Percentiles rank a stretch among this genome's conserved stretches.
phyloP scores from a whole-genome alignment of 2,797 vertebrate species.

The Enteromius trimaculatus region DNA sequence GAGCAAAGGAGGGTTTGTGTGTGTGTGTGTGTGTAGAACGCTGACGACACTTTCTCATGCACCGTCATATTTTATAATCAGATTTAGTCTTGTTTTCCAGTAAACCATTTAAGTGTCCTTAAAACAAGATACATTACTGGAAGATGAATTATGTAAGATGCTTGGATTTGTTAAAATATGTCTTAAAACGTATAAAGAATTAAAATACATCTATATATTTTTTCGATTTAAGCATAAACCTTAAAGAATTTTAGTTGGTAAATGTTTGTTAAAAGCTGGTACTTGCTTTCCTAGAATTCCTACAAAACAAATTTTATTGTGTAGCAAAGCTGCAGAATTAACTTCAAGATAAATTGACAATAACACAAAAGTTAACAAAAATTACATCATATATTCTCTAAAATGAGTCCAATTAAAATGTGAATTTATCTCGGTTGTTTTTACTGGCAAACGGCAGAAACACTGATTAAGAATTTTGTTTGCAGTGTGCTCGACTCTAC shows the following conservation, averaged over 20 bases:
- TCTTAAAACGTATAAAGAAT: not conserved
- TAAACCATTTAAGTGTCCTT: not conserved
- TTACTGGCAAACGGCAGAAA: not conserved
- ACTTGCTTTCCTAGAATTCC: not conserved
- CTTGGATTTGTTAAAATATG: not conserved
- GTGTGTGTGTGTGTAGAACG: conserved; percentile 51
- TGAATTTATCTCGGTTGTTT: not conserved
- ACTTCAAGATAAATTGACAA: not conserved
- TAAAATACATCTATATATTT: not conserved
- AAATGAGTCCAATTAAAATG: not conserved
- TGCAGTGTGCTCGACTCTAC: not conserved
- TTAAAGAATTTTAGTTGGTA: not conserved
- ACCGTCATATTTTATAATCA: not conserved
- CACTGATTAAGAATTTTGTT: not conserved
- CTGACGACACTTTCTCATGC: not conserved
- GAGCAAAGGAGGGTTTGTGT: conserved; percentile 29
- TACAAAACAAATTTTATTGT: not conserved
- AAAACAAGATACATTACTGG: not conserved
- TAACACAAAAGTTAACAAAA: not conserved
- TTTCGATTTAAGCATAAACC: not conserved
- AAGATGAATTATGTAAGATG: not conserved
- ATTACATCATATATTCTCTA: not conserved
- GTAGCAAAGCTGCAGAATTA: not conserved
- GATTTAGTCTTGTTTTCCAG: not conserved
- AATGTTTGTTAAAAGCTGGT: not conserved